phyloP scores from a whole-genome alignment of 2,797 vertebrate genomes.

The Falco novaeseelandiae region DNA sequence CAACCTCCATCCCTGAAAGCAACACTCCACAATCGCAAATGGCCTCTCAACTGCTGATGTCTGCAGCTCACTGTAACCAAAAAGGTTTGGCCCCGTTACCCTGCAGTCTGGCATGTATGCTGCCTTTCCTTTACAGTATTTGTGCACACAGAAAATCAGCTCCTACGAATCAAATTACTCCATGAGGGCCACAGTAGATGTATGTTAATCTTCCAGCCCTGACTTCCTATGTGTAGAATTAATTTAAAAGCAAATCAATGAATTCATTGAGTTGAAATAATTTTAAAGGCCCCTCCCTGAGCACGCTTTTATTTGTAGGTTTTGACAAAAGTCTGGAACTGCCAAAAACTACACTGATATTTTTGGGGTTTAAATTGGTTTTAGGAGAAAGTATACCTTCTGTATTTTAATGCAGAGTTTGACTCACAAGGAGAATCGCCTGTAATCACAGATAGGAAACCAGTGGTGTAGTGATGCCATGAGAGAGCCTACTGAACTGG shows the following conservation, averaged over 20 bases:
- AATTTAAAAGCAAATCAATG: not conserved
- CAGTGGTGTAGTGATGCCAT: not conserved
- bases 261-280: not conserved
- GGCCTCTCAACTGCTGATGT: not conserved
- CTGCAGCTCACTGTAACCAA: not conserved
- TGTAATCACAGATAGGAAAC: not conserved
- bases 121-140: not conserved
- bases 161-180: not conserved
- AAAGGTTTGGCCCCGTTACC: not conserved
- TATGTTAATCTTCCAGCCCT: not conserved
- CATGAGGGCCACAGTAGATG: not conserved
- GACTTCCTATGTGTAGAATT: not conserved
- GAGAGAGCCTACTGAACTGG: not conserved
- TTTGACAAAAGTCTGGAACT: not conserved
- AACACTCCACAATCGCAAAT: fast-evolving
- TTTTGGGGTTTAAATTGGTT: not conserved
- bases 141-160: not conserved
- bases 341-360: not conserved
- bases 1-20: not conserved
- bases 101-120: not conserved
- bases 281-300: not conserved
- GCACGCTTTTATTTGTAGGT: not conserved
- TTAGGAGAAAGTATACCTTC: not conserved
- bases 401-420: not conserved
- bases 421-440: not conserved